Evolutionary conservation across 2,888 invertebrate genomes (phyloP).

Genomic region (Xestia sexstrigata): DNA sequence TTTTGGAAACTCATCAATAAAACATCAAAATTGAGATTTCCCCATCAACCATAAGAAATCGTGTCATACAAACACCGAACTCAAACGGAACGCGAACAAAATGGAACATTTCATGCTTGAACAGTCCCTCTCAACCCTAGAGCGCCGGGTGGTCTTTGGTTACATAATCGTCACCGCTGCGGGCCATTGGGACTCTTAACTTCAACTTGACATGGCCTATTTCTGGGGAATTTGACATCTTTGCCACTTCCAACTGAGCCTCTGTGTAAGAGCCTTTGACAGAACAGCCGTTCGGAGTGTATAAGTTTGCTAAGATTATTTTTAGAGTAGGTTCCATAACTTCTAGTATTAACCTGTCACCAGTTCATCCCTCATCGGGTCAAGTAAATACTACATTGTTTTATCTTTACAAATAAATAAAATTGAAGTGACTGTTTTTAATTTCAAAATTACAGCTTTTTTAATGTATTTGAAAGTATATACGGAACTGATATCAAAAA

Average conservation of each 20-base stretch:
- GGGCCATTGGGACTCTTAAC: conserved; percentile 86
- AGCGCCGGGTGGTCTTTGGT: conserved; percentile 78
- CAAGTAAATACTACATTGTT: neutral
- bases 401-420: no score
- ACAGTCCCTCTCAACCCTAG: conserved; percentile 74
- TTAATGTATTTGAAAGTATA: no score
- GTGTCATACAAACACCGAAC: conserved; percentile 41
- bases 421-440: no score
- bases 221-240: conserved; percentile 85
- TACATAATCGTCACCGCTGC: conserved; percentile 85
- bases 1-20: conserved; percentile 15
- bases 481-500: no score
- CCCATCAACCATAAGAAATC: conserved; percentile 35
- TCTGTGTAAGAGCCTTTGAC: conserved; percentile 64
- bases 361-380: neutral
- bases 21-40: conserved; percentile 5
- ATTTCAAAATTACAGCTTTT: no score
- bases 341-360: neutral
- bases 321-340: conserved; percentile 22
- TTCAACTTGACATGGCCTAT: conserved; percentile 88
- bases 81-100: conserved; percentile 45
- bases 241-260: conserved; percentile 77
- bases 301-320: conserved; percentile 43
- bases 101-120: conserved; percentile 45
- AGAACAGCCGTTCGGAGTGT: conserved; percentile 22